Evolutionary conservation across 2,888 invertebrate genomes (phyloP).

Genomic region (Mylabris sibirica): DNA sequence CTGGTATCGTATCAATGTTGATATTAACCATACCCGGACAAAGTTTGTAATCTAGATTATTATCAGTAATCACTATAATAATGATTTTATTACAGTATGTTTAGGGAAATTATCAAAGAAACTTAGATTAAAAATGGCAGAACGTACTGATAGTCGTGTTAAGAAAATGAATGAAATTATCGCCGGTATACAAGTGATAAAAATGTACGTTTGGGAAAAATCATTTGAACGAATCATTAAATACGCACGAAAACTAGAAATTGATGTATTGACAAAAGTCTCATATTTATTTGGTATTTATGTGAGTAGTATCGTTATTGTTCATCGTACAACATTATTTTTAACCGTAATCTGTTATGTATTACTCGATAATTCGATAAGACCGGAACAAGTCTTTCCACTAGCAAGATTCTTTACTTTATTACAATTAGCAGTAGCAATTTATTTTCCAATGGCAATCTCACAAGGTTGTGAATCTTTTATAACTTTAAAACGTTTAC

Average conservation of each 20-base stretch:
- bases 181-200: constrained; percentile 75
- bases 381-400: constrained; percentile 59
- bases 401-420: constrained; percentile 37
- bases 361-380: constrained; percentile 69
- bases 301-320: constrained; percentile 79
- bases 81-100: constrained; percentile 54
- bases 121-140: constrained; percentile 61
- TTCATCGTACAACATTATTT: constrained; percentile 81
- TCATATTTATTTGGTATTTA: constrained; percentile 73
- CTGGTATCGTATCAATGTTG: constrained; percentile 65
- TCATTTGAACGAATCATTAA: constrained; percentile 71
- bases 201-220: constrained; percentile 81
- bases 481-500: constrained; percentile 36
- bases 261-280: constrained; percentile 59
- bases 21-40: constrained; percentile 62
- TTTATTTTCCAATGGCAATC: constrained; percentile 37
- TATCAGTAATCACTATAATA: not conserved
- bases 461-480: constrained; percentile 34
- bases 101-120: constrained; percentile 60
- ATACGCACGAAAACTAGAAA: constrained; percentile 72
- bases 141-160: constrained; percentile 70
- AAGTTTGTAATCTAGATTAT: constrained; percentile 55
- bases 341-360: constrained; percentile 79
- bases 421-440: constrained; percentile 35
- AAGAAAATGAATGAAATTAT: constrained; percentile 78